Base-by-base conservation (phyloP, 2,888 invertebrate species). In the Amiota mariae region DNA sequence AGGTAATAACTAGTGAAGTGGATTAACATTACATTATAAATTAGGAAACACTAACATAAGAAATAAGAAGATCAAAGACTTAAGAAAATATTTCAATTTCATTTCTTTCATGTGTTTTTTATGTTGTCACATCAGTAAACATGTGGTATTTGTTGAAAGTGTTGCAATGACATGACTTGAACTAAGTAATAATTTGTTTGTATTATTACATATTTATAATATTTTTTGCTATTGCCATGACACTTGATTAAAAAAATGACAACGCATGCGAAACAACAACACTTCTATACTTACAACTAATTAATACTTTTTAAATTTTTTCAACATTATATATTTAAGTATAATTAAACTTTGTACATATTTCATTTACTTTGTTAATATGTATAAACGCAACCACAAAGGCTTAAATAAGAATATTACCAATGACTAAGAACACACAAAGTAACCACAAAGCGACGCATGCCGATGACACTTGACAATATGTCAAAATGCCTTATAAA, bases 121-220 rank as follows among this genome's bases (percentile, higher is more conserved):
- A 77, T 84, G 88, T 87, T 88, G 88, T 84, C 87, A 88, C 87
- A 87, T 81, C 79, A 76, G 47, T 75, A 71, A 71, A 73, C 72
- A 73, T 66, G 36, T 70, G 68, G 71, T 76, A 73, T 75, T 73
- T 74, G 63, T 71, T 68, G 48, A 48, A 71, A 71, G 71, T 68
- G 71, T 56, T 54, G 68, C 36, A 54, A 63, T 57, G 49, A 36
- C 54, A 51, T 63, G 64, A 47, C 54, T 59, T 11, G 15, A 63
- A 67, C 36, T 36, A 36, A 36, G 36, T 36, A 67, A 67, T 67
- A 49, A 67, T 67, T 67, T 67, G 12, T 57, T 59, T 20, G 47
- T 47, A 59, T 36, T 54, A 8, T 64, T 64, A 48, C 47, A 2
- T 24, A 24, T 18, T 18, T 64, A 36, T 36, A 36, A 36, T 4